Conservation (phyloP, 2,888 invertebrate genomes). For the Hirtodrosophila alboralis region DNA sequence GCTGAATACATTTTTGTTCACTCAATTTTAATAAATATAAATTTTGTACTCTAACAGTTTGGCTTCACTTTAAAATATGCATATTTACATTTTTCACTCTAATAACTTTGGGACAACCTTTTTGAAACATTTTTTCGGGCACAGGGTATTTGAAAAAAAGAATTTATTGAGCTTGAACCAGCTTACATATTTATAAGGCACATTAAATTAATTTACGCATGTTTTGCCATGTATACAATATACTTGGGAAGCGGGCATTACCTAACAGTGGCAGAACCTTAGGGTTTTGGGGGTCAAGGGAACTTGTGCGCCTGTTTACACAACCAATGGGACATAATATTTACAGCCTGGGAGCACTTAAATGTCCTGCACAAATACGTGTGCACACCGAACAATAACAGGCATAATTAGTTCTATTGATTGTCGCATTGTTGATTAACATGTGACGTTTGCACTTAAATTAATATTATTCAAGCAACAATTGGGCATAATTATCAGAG, state of each 20-base stretch:
- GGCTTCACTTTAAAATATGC: too few relatives aligned
- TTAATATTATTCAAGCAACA: constrained; percentile 15
- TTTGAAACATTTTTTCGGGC: neutral
- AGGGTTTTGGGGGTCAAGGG: constrained; percentile 14
- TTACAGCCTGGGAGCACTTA: constrained; percentile 33
- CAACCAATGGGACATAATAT: constrained; percentile 9
- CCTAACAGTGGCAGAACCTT: constrained; percentile 14
- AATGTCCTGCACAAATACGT: constrained; percentile 28
- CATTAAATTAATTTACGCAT: constrained; percentile 80
- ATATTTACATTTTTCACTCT: neutral
- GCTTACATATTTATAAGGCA: constrained; percentile 78
- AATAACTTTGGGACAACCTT: neutral
- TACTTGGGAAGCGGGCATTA: constrained; percentile 29
- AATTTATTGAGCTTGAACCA: constrained; percentile 68
- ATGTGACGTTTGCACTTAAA: constrained; percentile 26
- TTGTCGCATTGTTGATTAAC: constrained; percentile 46
- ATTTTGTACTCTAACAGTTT: too few relatives aligned
- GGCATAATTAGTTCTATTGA: constrained; percentile 48
- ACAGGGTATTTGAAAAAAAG: constrained; percentile 45
- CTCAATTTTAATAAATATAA: too few relatives aligned
- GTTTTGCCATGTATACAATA: constrained; percentile 61
- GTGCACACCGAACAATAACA: constrained; percentile 25
- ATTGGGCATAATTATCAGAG: constrained; percentile 18
- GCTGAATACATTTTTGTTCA: too few relatives aligned
- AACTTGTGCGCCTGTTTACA: constrained; percentile 16